Evolutionary conservation across 2,797 vertebrate species (phyloP).

Genomic region (Argentina silus): DNA sequence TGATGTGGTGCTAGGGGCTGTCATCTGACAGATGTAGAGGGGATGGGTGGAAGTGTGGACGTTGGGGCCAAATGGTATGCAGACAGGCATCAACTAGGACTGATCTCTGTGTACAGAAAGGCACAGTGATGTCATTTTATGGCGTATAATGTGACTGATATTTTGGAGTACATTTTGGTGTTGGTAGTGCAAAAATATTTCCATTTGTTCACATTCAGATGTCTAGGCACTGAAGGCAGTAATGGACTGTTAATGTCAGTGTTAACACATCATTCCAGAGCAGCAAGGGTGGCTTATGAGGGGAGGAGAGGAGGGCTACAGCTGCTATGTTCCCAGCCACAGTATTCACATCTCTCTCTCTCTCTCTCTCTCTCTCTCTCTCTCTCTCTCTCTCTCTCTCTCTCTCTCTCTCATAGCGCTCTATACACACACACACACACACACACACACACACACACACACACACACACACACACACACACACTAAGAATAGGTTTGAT

Average conservation of each 20-base stretch:
- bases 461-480: too few relatives aligned
- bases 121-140: neutral
- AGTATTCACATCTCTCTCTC: neutral
- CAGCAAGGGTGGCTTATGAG: neutral
- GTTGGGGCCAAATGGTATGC: neutral
- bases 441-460: too few relatives aligned
- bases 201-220: neutral
- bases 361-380: neutral
- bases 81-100: neutral
- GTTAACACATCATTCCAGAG: neutral
- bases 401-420: too few relatives aligned
- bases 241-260: neutral
- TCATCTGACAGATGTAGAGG: neutral
- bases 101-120: neutral
- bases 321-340: neutral
- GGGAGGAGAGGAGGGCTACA: neutral
- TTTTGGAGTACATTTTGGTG: too few relatives aligned
- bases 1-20: neutral
- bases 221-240: neutral
- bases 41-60: neutral
- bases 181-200: neutral
- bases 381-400: neutral
- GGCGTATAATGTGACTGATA: neutral
- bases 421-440: too few relatives aligned
- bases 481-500: too few relatives aligned